These are phyloP conservation scores for Drosophila niveifrons DNA, from an alignment of 2,888 invertebrate species.

Conservation along the genomic window DNA sequence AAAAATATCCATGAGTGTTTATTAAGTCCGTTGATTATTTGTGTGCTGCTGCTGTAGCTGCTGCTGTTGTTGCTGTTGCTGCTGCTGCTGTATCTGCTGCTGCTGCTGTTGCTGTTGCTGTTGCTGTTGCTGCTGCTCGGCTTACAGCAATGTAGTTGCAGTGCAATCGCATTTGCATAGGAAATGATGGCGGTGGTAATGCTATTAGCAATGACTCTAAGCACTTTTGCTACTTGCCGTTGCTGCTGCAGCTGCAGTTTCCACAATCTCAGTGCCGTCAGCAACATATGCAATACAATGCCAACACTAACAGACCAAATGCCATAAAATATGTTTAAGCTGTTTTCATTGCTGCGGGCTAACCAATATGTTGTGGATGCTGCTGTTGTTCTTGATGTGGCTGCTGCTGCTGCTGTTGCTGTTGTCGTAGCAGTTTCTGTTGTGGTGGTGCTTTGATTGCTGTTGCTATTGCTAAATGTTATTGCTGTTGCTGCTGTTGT, in stretches of 20 bases:
- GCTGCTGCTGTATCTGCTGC: slow-evolving; percentile 37
- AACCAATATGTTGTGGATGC: slow-evolving; percentile 42
- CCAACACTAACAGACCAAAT: slow-evolving; percentile 50
- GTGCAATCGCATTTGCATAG: slow-evolving; percentile 53
- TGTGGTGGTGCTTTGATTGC: slow-evolving; percentile 30
- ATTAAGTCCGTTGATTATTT: slow-evolving; percentile 83
- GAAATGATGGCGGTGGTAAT: slow-evolving; percentile 59
- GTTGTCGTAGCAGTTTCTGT: slow-evolving; percentile 48
- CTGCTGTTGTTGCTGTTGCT: slow-evolving; percentile 39
- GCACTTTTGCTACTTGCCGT: slow-evolving; percentile 45
- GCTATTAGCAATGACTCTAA: slow-evolving; percentile 51
- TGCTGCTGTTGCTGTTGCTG: slow-evolving; percentile 36
- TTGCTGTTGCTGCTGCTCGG: slow-evolving; percentile 41
- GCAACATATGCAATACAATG: slow-evolving; percentile 60
- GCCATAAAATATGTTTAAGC: slow-evolving; percentile 41
- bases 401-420: slow-evolving; percentile 29
- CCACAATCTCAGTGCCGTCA: slow-evolving; percentile 37
- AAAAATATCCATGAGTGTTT: slow-evolving; percentile 86
- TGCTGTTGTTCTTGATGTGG: slow-evolving; percentile 31
- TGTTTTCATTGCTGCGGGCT: slow-evolving; percentile 46
- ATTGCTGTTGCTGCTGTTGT: slow-evolving; percentile 34
- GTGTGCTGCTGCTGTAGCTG: slow-evolving; percentile 64
- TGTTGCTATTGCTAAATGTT: slow-evolving; percentile 58
- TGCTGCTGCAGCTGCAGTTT: slow-evolving; percentile 43
- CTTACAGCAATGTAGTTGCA: slow-evolving; percentile 38